Evolutionary conservation across 2,888 invertebrate genomes (phyloP), one percentile per base, ranked within the genome.

Genomic region (Agriopis aurantiaria): DNA sequence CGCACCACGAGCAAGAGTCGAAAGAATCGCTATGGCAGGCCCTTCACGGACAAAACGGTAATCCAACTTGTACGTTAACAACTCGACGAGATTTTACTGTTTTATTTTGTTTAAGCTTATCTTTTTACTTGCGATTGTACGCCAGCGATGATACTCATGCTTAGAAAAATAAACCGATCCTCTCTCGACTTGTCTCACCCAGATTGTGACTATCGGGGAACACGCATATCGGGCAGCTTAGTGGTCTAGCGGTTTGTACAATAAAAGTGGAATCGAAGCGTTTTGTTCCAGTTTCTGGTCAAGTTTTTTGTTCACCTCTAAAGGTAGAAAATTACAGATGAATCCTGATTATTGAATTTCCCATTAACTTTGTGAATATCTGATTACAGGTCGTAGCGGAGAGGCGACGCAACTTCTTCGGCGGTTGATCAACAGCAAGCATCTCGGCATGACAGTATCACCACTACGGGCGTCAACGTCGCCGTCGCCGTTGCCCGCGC

Each of bases 351-450:
- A 23, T 23, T 23, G 17, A 23, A 33, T 5, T 33, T 33, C 33
- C 33, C 33, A 33, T 33, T 33, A 4, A 33, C 33, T 33, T 33
- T 33, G 33, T 33, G 4, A 33, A 33, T 33, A 33, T 33, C 4
- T 33, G 14, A 41, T 57, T n/a, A 48, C 87, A 95, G 95, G 95
- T 76, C 95, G 95, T 59, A 95, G 95, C 67, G 97, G 96, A 33
- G 97, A 97, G 86, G 96, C 97, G 53, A 96, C 97, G 68, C 97
- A 97, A 85, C 88, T 97, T 53, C 91, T 97, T 41, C 94, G 97
- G 77, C 96, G 97, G 82, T 92, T 97, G 81, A 97, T 97, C 81
- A 97, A 96, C 86, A 97, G 96, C 89, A 95, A 97, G 79, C 96
- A 96, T 81, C 95, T 97, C 74, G 96, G 96, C 58, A 96, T 96